Percentiles rank a stretch among this genome's conserved stretches.
phyloP scores from a whole-genome alignment of 2,797 vertebrate genomes.

The Kryptopterus vitreolus region DNA sequence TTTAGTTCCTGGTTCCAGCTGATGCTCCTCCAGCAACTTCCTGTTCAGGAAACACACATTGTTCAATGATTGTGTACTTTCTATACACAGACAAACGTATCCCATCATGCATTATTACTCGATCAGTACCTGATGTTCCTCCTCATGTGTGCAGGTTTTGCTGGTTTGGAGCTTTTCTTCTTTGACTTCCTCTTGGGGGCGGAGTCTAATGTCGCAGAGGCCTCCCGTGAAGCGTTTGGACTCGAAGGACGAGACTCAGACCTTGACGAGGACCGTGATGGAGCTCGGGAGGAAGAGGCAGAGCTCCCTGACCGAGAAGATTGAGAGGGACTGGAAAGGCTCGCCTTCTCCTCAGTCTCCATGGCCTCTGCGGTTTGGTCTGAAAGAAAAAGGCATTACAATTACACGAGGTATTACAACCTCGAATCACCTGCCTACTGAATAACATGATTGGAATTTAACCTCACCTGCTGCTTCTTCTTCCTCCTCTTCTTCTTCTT shows the following conservation, averaged over 20 bases:
- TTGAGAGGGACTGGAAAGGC: constrained; percentile 83
- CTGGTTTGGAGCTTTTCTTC: constrained; percentile 73
- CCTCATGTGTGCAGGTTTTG: constrained; percentile 91
- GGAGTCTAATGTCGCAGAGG: constrained; percentile 69
- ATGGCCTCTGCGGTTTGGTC: constrained; percentile 79
- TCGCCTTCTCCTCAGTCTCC: constrained; percentile 74
- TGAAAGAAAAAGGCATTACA: constrained; percentile 53
- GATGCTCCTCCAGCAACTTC: constrained; percentile 94
- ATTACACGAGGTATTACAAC: neutral
- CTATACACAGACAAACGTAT: neutral
- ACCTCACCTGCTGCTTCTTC: constrained; percentile 64
- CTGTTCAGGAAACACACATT: constrained; percentile 67
- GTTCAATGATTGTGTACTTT: neutral
- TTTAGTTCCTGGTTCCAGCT: constrained; percentile 95
- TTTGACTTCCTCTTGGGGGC: constrained; percentile 80
- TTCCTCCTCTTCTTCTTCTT: constrained; percentile 52
- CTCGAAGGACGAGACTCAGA: constrained; percentile 64
- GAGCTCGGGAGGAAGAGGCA: constrained; percentile 67
- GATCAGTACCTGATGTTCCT: constrained; percentile 90
- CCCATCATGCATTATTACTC: neutral
- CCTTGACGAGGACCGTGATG: constrained; percentile 69
- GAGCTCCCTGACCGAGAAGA: constrained; percentile 86
- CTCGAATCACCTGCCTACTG: neutral
- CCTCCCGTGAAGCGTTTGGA: constrained; percentile 53
- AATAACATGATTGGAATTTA: neutral